Base-by-base conservation (phyloP, 2,113 vertebrate species). In the cat (Felis catus) region DNA sequence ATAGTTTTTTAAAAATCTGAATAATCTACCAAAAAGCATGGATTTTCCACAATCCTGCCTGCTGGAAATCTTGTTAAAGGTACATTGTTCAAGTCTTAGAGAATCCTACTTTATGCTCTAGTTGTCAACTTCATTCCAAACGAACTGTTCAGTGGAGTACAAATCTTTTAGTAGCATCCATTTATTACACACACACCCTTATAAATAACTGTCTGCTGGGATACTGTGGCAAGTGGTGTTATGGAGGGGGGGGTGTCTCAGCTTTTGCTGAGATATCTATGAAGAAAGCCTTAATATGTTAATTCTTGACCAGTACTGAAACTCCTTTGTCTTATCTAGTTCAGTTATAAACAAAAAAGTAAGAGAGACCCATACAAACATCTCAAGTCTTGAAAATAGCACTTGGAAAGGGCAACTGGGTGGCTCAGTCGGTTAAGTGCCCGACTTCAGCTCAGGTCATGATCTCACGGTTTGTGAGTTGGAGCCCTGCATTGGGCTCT, bases 311-410 rank as follows among this genome's bases (percentile, higher is more conserved):
- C 2, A 70, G 7, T n/a, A 88, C 6, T 61, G 23, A 94, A 71
- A 81, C 11, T 73, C 16, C n/a, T 88, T 81, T 55, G 63, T 61
- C 14, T 61, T 53, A 65, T 6, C 4, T 23, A 80, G 11, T 80
- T 97, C 21, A 71, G 7, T 78, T 91, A 92, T 41, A 95, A 92
- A 66, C 4, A 29, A 92, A 91, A 86, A 85, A 55, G 10, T 68
- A 58, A 51, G 33, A 80, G 41, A 31, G 2, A 83, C 0, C 1
- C 51, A 65, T 33, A 65, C 1, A 91, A 76, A n/a, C 63, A 71
- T 9, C 36, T 81, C 8, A 63, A 55, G 9, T 41, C 5, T 89
- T 87, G 21, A 94, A 15, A 70, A 25, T 51, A 7, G 74, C 71
- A 92, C 29, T 33, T 70, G 25, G 21, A 21, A 61, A 7, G 19